Percentiles rank a stretch among this genome's conserved stretches.
Conservation (phyloP, 2,113 vertebrate genomes). For the Uropsilus gracilis region DNA sequence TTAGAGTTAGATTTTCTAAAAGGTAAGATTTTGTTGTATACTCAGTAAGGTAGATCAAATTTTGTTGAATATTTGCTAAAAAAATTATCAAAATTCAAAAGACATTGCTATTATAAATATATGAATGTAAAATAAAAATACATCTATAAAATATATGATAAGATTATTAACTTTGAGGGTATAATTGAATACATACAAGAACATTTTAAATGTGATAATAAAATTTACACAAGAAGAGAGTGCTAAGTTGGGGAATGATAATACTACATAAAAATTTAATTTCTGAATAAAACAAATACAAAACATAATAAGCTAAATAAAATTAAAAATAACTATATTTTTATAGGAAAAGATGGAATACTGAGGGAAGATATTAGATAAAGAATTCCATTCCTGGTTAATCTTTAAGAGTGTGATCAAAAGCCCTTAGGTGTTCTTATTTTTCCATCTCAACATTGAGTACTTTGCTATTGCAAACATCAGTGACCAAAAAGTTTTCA, state of each 20-base stretch:
- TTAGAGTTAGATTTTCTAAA: background rate
- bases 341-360: background rate
- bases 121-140: background rate
- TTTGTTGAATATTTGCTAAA: background rate
- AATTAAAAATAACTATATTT: background rate
- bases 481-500: background rate
- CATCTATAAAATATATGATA: background rate
- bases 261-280: background rate
- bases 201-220: background rate
- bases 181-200: background rate
- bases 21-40: background rate
- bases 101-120: background rate
- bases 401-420: background rate
- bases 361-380: background rate
- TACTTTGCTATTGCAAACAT: background rate
- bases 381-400: background rate
- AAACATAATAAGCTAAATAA: background rate
- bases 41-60: background rate
- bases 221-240: background rate
- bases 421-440: background rate
- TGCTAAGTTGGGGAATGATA: background rate
- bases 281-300: background rate
- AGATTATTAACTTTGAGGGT: background rate
- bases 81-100: conserved; percentile 5
- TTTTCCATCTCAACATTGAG: background rate